These are phyloP conservation scores for Nymphalis polychloros DNA, from an alignment of 2,888 invertebrate species.

Conservation along the genomic window DNA sequence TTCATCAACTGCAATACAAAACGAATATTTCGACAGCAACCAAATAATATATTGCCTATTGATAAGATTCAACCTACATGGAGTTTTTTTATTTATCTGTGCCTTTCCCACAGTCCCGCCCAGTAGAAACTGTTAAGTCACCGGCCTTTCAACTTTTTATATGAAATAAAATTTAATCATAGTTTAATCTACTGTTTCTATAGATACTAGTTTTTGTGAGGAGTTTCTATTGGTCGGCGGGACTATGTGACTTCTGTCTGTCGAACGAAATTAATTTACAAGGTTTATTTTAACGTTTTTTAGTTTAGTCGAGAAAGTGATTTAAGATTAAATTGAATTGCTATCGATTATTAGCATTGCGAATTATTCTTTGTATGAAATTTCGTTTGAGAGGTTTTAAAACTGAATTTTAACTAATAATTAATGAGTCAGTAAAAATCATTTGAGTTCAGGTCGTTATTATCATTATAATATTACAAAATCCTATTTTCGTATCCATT, in stretches of 20 bases:
- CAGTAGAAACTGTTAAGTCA: slow-evolving; percentile 64
- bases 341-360: slow-evolving; percentile 9
- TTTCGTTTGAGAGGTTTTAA: too few species aligned
- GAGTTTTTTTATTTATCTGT: slow-evolving; percentile 44
- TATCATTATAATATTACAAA: slow-evolving; percentile 24
- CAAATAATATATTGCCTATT: slow-evolving; percentile 48
- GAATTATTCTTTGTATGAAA: not conserved
- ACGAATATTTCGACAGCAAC: slow-evolving; percentile 27
- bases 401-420: too few species aligned
- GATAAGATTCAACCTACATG: slow-evolving; percentile 55
- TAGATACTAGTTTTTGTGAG: slow-evolving; percentile 51
- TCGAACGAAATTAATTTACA: slow-evolving; percentile 29
- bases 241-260: slow-evolving; percentile 47
- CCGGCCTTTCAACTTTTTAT: slow-evolving; percentile 53
- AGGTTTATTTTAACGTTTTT: slow-evolving; percentile 7
- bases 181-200: slow-evolving; percentile 74
- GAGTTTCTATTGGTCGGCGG: slow-evolving; percentile 43
- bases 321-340: not conserved
- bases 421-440: too few species aligned
- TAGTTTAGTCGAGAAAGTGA: slow-evolving; percentile 3
- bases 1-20: slow-evolving; percentile 37
- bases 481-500: slow-evolving; percentile 29
- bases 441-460: not conserved
- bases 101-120: slow-evolving; percentile 62
- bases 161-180: slow-evolving; percentile 70